Conservation (phyloP, 2,888 invertebrate genomes). For the Noctua janthe region DNA sequence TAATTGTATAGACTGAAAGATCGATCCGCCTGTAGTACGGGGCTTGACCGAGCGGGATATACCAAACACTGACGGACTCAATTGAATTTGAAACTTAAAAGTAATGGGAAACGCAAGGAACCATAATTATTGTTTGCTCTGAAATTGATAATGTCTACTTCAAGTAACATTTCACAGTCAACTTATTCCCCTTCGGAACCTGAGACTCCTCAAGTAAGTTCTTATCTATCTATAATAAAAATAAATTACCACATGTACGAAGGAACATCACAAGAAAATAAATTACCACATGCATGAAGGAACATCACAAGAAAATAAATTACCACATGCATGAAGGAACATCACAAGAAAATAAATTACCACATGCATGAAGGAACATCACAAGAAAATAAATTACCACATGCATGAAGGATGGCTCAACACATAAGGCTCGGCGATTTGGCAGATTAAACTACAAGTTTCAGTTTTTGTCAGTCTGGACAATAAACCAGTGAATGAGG, state of each 20-base stretch:
- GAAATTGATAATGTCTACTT: conserved; percentile 84
- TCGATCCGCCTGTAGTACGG: not conserved
- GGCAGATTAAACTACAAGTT: no score
- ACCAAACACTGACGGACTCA: not conserved
- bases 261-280: no score
- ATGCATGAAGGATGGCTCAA: not conserved
- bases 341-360: not conserved
- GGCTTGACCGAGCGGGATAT: not conserved
- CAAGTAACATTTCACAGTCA: conserved; percentile 86
- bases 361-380: not conserved
- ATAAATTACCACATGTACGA: not conserved
- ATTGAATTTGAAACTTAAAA: not conserved
- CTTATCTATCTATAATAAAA: not conserved
- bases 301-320: not conserved
- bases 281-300: no score
- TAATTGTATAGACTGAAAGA: not conserved
- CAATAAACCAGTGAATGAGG: no score
- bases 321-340: not conserved
- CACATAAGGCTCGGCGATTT: not conserved
- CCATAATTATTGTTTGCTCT: not conserved
- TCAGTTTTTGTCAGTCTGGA: not conserved
- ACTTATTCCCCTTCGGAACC: conserved; percentile 86
- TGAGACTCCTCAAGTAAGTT: conserved; percentile 85
- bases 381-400: not conserved
- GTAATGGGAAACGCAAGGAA: conserved; percentile 15